Evolutionary conservation across 2,888 invertebrate genomes (phyloP), one percentile per base, ranked within the genome.

Genomic region (Nephrocerus scutellatus): DNA sequence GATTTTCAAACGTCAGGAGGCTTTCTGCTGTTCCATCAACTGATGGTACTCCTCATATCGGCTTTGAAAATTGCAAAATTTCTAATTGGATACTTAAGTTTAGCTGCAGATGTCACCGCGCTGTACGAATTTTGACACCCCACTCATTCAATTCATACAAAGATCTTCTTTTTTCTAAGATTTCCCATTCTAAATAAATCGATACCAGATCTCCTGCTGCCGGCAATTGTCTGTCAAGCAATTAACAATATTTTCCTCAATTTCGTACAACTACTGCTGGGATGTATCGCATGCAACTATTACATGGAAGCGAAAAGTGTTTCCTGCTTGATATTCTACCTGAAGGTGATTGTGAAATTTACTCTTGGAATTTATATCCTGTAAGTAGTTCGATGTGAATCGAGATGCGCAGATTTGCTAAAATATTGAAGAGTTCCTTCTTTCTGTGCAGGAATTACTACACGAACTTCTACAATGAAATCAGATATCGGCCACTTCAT

Each of bases 121-220:
- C 51, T 65, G 66, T 66, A 41, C 56, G 63, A 0, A n/a, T n/a
- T 1, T 9, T n/a, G 1, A 4, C n/a, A 20, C 5, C 12, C 4
- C 15, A 13, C 6, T 8, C 3, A 9, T 30, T 24, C 12, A 22
- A 16, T 9, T 6, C 22, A 4, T n/a, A 35, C 15, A 18, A 24
- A 19, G 25, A 30, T 19, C 21, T 35, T 30, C 15, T 24, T 28
- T 22, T 8, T 35, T 30, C 30, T 3, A 19, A 66, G 66, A 7
- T 63, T 58, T 49, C 67, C 66, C 2, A 58, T 66, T 26, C 41
- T 67, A 28, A 55, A 57, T 6, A 51, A 60, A 16, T 54, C 59
- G 0, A 48, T 57, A 16, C 48, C 57, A 5, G 62, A 66, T 23
- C 43, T 66, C 9, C 43, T 66, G 4, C 39, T 62, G 39, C 67